phyloP scores from a whole-genome alignment of 2,113 vertebrate species.

The Gadus chalcogrammus region DNA sequence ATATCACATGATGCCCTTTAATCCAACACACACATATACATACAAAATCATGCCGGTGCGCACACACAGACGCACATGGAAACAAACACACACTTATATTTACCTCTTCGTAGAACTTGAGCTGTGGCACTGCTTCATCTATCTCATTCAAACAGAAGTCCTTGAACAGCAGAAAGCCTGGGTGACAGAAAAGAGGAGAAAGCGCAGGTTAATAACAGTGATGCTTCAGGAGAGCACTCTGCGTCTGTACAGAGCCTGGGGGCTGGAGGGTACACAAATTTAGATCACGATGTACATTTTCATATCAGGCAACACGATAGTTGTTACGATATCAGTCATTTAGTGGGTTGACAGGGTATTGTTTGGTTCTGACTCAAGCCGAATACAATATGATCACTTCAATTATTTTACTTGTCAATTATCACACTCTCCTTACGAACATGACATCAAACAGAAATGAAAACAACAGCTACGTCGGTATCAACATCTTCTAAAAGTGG shows the following conservation, averaged over 20 bases:
- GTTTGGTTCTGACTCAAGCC: no score
- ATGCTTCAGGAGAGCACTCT: not conserved
- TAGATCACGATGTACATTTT: no score
- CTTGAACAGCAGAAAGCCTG: slow-evolving; percentile 96
- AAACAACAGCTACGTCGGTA: no score
- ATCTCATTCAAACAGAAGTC: slow-evolving; percentile 95
- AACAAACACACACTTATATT: slow-evolving; percentile 37
- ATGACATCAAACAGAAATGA: no score
- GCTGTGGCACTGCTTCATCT: slow-evolving; percentile 92
- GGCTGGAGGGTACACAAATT: not conserved
- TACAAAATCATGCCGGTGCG: no score
- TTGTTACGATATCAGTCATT: no score
- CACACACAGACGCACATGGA: not conserved
- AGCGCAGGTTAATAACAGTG: not conserved
- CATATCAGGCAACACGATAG: no score
- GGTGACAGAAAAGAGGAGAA: slow-evolving; percentile 18
- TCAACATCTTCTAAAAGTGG: no score
- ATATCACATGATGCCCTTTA: slow-evolving; percentile 22
- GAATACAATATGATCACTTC: no score
- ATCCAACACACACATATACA: slow-evolving; percentile 12
- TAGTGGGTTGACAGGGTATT: no score
- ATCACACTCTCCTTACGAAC: no score
- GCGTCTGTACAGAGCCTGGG: slow-evolving; percentile 14
- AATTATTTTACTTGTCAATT: no score
- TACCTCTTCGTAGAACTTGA: slow-evolving; percentile 98